Conservation (phyloP, 2,113 vertebrate species). For the Grammomys surdaster region DNA sequence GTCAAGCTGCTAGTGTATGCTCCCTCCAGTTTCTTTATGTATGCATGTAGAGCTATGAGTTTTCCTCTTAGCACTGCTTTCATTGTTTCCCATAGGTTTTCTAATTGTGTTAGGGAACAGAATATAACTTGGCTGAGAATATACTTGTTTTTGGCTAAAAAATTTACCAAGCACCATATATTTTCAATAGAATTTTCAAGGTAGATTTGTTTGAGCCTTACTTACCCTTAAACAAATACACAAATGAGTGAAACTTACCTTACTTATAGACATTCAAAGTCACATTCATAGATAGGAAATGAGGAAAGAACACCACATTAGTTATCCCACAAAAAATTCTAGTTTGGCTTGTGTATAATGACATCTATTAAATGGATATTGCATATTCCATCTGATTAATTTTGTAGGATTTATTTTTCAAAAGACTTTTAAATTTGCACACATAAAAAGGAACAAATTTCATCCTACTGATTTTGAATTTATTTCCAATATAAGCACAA, state of each 20-base stretch:
- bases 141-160: not conserved
- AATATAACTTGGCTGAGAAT: not conserved
- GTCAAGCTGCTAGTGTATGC: no score
- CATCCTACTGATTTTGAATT: not conserved
- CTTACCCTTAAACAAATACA: not conserved
- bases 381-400: not conserved
- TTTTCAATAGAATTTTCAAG: not conserved
- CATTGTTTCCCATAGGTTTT: no score
- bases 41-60: no score
- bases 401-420: not conserved
- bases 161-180: not conserved
- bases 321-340: not conserved
- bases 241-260: not conserved
- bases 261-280: not conserved
- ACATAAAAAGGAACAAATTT: not conserved
- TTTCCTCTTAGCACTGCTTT: no score
- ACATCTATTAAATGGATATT: not conserved
- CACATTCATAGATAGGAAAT: not conserved
- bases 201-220: not conserved
- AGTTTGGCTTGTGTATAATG: not conserved
- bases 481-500: not conserved
- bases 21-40: no score
- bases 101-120: not conserved
- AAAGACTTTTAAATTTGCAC: not conserved
- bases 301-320: not conserved